These are phyloP conservation scores for Amblyopsis rosae DNA, from an alignment of 2,113 vertebrate species.

Conservation along the genomic window DNA sequence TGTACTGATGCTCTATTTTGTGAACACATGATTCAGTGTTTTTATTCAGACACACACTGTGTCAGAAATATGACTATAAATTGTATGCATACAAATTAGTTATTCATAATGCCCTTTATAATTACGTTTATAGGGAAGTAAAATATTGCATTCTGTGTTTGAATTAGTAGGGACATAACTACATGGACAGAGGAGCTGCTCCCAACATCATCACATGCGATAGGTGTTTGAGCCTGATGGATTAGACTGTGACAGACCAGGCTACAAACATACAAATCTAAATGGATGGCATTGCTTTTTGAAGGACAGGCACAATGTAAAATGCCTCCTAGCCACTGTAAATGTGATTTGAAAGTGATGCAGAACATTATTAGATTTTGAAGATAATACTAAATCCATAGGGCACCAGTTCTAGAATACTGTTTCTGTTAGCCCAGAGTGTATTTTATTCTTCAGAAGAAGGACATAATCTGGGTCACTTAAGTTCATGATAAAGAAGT, in stretches of 20 bases:
- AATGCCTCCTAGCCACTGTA: not conserved
- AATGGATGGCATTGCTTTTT: conserved; percentile 5
- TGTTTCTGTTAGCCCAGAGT: no score
- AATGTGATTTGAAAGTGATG: not conserved
- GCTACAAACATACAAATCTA: conserved; percentile 1
- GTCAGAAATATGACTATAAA: no score
- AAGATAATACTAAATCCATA: conserved; percentile 7
- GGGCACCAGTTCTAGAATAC: not conserved
- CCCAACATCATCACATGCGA: conserved; percentile 31
- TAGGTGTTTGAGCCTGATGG: not conserved
- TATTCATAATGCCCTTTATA: conserved; percentile 41
- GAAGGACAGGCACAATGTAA: not conserved
- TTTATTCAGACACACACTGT: not conserved
- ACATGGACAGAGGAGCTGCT: conserved; percentile 52
- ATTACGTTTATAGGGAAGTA: not conserved
- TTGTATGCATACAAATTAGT: conserved; percentile 52
- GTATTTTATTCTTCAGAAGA: not conserved
- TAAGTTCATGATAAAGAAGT: conserved; percentile 10
- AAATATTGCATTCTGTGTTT: conserved; percentile 37
- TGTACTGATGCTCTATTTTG: not conserved
- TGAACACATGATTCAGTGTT: not conserved
- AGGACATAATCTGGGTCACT: conserved; percentile 3
- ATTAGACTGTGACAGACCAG: not conserved
- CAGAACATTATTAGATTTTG: conserved; percentile 3
- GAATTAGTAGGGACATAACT: conserved; percentile 63